These are phyloP conservation scores for Paratrypauchen microcephalus DNA, from an alignment of 2,797 vertebrate species.

Conservation along the genomic window DNA sequence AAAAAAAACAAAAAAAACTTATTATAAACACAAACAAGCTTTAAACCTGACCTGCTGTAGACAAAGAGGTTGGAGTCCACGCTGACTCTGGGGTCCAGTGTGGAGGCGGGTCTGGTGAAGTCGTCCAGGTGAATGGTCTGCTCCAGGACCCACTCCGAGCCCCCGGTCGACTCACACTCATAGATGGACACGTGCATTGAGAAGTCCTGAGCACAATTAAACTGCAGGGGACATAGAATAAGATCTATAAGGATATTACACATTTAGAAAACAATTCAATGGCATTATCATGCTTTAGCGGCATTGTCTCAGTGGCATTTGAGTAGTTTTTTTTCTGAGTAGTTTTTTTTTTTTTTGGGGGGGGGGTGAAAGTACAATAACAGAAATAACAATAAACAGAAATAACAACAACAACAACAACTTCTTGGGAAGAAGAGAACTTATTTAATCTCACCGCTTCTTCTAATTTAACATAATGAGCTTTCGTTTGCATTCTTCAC, in stretches of 20 bases:
- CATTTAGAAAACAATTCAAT: background rate
- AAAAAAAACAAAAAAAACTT: too few relatives aligned
- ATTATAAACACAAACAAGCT: background rate
- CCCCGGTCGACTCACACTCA: slow-evolving; percentile 97
- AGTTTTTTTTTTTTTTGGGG: too few relatives aligned
- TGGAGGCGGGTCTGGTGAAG: slow-evolving; percentile 84
- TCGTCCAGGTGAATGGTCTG: slow-evolving; percentile 96
- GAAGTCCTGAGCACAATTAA: slow-evolving; percentile 82
- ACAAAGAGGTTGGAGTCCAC: slow-evolving; percentile 98
- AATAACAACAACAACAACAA: too few relatives aligned
- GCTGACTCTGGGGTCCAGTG: slow-evolving; percentile 92
- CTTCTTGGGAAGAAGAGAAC: too few relatives aligned
- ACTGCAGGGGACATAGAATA: slow-evolving; percentile 31
- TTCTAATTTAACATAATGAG: too few relatives aligned
- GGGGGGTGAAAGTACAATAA: too few relatives aligned
- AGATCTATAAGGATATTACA: background rate
- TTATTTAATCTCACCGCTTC: too few relatives aligned
- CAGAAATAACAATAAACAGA: too few relatives aligned
- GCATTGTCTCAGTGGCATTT: background rate
- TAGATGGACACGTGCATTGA: slow-evolving; percentile 98
- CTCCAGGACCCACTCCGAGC: slow-evolving; percentile 97
- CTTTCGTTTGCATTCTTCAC: too few relatives aligned
- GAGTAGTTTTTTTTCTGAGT: too few relatives aligned
- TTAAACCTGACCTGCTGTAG: slow-evolving; percentile 85
- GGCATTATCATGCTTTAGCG: background rate